These are phyloP conservation scores for Trichonephila inaurata DNA, from an alignment of 1,140 invertebrate genomes.

Conservation along the genomic window DNA sequence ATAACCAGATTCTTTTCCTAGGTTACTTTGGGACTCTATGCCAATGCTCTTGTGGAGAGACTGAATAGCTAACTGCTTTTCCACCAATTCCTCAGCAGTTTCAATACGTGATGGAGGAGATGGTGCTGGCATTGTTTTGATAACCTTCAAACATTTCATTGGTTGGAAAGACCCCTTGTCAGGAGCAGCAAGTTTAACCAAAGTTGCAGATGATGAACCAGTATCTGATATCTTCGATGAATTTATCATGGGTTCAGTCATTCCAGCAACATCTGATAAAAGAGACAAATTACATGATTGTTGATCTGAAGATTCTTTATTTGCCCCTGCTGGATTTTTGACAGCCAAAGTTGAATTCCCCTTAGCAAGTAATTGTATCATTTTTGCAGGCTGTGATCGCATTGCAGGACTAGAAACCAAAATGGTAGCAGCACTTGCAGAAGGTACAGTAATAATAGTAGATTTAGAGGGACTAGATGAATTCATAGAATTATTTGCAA, in stretches of 20 bases:
- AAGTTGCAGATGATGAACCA: neutral
- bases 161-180: neutral
- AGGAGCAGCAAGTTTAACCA: constrained; percentile 48
- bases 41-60: constrained; percentile 66
- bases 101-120: constrained; percentile 49
- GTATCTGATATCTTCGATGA: neutral
- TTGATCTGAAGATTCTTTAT: constrained; percentile 23
- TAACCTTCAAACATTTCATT: constrained; percentile 43
- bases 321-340: neutral
- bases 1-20: constrained; percentile 55
- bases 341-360: neutral
- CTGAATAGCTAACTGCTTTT: constrained; percentile 69
- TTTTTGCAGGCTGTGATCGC: constrained; percentile 23
- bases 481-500: neutral
- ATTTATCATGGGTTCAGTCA: constrained; percentile 46
- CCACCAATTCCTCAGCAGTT: constrained; percentile 61
- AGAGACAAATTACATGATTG: constrained; percentile 58
- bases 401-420: constrained; percentile 25
- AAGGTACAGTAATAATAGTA: constrained; percentile 56
- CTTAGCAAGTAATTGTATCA: constrained; percentile 58
- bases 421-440: constrained; percentile 30
- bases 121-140: constrained; percentile 1
- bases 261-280: constrained; percentile 59
- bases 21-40: constrained; percentile 9
- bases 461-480: constrained; percentile 19